Evolutionary conservation across 2,797 vertebrate species (phyloP).

Genomic region (Lepus oiostolus): DNA sequence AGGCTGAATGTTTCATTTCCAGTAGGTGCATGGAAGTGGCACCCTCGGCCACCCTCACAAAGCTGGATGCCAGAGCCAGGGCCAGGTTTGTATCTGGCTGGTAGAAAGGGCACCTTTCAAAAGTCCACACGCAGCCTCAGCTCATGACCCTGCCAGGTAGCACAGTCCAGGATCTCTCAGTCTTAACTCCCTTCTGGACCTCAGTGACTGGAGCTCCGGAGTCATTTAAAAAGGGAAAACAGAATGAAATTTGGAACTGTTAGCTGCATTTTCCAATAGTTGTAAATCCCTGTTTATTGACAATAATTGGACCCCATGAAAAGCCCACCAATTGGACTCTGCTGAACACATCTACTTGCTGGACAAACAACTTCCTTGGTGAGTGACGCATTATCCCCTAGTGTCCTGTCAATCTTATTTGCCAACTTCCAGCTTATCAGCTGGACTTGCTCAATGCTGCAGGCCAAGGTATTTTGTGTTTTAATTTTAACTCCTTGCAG

Average conservation of each 20-base stretch:
- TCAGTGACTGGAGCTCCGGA: not conserved
- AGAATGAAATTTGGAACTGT: slow-evolving; percentile 14
- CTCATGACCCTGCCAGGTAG: not conserved
- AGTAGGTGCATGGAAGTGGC: not conserved
- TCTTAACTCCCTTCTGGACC: not conserved
- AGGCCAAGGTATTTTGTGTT: slow-evolving; percentile 62
- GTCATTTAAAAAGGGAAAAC: not conserved
- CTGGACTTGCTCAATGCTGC: slow-evolving; percentile 61
- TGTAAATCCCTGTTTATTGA: slow-evolving; percentile 55
- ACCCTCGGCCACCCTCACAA: not conserved
- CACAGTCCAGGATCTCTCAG: not conserved
- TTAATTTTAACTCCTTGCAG: slow-evolving; percentile 74
- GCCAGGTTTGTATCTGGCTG: not conserved
- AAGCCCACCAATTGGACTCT: not conserved
- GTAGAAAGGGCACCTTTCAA: not conserved
- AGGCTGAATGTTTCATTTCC: not conserved
- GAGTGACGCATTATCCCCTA: slow-evolving; percentile 53
- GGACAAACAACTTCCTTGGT: slow-evolving; percentile 61
- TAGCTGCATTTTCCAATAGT: not conserved
- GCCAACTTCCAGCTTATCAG: slow-evolving; percentile 67
- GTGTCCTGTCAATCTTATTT: slow-evolving; percentile 61
- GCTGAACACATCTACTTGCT: not conserved
- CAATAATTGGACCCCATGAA: not conserved
- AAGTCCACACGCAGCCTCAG: not conserved
- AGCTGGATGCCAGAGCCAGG: not conserved